phyloP scores from a whole-genome alignment of 2,888 invertebrate genomes.

The Ditylenchus weischeri region DNA sequence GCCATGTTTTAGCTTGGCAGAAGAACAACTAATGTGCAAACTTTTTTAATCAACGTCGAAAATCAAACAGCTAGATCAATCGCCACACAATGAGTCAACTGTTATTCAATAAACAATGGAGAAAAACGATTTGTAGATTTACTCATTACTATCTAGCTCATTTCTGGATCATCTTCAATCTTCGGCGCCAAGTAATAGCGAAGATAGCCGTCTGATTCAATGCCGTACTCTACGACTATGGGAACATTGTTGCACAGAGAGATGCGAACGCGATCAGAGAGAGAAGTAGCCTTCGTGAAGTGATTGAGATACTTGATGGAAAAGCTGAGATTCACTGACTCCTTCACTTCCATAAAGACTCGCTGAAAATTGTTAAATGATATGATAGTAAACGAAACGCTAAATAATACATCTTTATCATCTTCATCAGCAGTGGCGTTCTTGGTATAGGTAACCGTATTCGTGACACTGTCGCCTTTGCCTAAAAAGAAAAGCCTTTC shows the following conservation, averaged over 20 bases:
- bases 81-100: no score
- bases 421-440: conserved; percentile 32
- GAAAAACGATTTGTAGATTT: no score
- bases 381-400: no score
- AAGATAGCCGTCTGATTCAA: conserved; percentile 84
- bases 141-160: no score
- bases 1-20: no score
- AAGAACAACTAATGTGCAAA: no score
- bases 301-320: conserved; percentile 84
- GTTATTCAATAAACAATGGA: no score
- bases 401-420: conserved; percentile 18
- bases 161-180: conserved; percentile 79
- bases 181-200: conserved; percentile 97
- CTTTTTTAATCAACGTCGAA: no score
- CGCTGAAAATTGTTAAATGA: conserved; percentile 28
- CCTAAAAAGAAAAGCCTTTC: no score
- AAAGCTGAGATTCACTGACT: conserved; percentile 91
- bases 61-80: no score
- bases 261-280: conserved; percentile 49
- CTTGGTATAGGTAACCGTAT: conserved; percentile 49
- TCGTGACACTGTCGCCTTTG: conserved; percentile 81
- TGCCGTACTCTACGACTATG: conserved; percentile 65
- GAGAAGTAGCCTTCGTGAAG: conserved; percentile 93
- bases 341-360: conserved; percentile 79
- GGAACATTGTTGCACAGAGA: conserved; percentile 53